These are phyloP conservation scores for Amphiprion clarkii DNA, from an alignment of 2,797 vertebrate species.

Conservation along the genomic window DNA sequence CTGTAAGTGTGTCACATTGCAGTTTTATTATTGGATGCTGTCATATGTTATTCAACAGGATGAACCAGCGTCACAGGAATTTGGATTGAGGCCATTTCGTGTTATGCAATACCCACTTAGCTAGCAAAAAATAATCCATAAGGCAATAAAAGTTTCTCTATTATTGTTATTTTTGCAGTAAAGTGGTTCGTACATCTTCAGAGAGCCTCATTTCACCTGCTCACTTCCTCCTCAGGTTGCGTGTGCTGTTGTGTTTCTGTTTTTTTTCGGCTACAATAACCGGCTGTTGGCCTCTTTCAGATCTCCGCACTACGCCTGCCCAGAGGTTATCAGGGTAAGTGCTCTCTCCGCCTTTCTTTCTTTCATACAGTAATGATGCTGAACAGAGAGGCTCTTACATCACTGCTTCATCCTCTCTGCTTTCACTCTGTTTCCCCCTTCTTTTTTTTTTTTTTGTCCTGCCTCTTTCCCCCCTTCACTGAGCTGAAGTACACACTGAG, in stretches of 20 bases:
- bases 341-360: slow-evolving; percentile 35
- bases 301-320: slow-evolving; percentile 89
- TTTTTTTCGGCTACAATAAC: slow-evolving; percentile 17
- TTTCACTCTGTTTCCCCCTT: not conserved
- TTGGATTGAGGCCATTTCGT: slow-evolving; percentile 17
- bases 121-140: not conserved
- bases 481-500: not conserved
- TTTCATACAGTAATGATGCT: slow-evolving; percentile 37
- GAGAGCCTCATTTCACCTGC: slow-evolving; percentile 6
- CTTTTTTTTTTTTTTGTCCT: not conserved
- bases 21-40: not conserved
- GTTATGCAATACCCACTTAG: slow-evolving; percentile 32
- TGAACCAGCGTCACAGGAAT: not conserved
- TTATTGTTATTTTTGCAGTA: not conserved
- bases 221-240: not conserved
- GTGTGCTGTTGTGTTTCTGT: not conserved
- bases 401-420: slow-evolving; percentile 25
- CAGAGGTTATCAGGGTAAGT: slow-evolving; percentile 89
- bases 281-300: slow-evolving; percentile 70
- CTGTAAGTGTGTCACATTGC: not conserved
- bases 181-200: not conserved
- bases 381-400: slow-evolving; percentile 48
- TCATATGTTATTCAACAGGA: slow-evolving; percentile 24
- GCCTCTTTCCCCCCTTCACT: not conserved
- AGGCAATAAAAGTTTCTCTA: not conserved